phyloP scores from a whole-genome alignment of 1,140 invertebrate genomes.

The Anastatus disparis region DNA sequence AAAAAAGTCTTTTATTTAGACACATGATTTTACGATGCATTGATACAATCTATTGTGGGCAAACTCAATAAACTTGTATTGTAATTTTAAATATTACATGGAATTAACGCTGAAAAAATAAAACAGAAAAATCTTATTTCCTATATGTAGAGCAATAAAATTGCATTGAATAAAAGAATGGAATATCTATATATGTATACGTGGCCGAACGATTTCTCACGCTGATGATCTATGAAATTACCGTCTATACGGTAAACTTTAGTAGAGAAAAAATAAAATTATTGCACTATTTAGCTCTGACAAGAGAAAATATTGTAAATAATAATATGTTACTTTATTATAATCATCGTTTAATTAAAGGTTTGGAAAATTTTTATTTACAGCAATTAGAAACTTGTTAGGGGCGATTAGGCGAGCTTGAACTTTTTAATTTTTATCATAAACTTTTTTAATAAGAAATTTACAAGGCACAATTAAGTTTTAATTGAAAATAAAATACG shows the following conservation, averaged over 20 bases:
- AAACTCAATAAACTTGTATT: slow-evolving; percentile 5
- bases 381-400: too few species aligned
- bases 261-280: not conserved
- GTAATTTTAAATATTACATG: not conserved
- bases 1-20: slow-evolving; percentile 24
- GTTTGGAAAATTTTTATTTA: too few species aligned
- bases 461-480: too few species aligned
- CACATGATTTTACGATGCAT: slow-evolving; percentile 19
- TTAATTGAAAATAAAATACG: too few species aligned
- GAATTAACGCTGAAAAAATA: not conserved
- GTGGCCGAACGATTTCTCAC: slow-evolving; percentile 23
- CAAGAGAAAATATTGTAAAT: not conserved
- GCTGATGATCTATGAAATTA: slow-evolving; percentile 26
- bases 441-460: too few species aligned
- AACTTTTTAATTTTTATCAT: too few species aligned
- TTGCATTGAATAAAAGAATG: slow-evolving; percentile 2
- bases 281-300: not conserved
- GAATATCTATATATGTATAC: not conserved
- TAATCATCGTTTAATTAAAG: too few species aligned
- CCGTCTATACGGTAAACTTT: not conserved
- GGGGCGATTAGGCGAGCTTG: too few species aligned
- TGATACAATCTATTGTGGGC: slow-evolving; percentile 7
- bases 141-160: not conserved
- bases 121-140: not conserved
- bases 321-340: too few species aligned